Base-by-base conservation (phyloP, 2,888 invertebrate species). In the Helleia helle region DNA sequence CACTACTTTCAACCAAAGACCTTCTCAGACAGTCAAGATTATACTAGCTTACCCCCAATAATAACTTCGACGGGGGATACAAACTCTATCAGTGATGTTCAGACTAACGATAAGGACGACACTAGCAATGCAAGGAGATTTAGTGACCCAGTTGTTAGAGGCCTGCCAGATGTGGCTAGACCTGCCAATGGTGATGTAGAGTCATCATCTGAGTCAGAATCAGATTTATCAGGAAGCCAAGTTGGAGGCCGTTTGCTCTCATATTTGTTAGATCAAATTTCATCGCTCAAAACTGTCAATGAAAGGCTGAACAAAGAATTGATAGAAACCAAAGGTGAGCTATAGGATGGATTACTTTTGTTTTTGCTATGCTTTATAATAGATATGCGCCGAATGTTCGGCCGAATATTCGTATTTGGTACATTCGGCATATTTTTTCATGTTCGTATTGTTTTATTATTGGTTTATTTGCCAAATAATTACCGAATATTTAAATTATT, bases 281-380 rank as follows among this genome's bases (percentile, higher is more conserved):
- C 88, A 57, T 68, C 88, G 40, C 64, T 93, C 53, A 92, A 91
- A 62, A 89, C 91, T 54, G 87, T 88, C 42, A 93, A 93, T 71
- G 88, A 90, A 54, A 91, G 90, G 80, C 86, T 93, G 60, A 91
- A 88, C 58, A 89, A 90, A 64, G 93, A 93, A 64, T 85, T 93
- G 54, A 88, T 89, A 58, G 91, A 93, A 57, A 89, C 92, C 43
- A 90, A 89, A 86, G 89, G 91, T 84, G 83, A 72, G 67, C 42
- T 40, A n/a, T n/a, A n/a, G 25, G 27, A 13, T 22, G 7, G 22
- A 22, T 4, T 22, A 7, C 22, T 9, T 12, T 36, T n/a, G 25
- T 13, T 8, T 7, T n/a, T n/a, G n/a, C n/a, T n/a, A n/a, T n/a
- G n/a, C n/a, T n/a, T n/a, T n/a, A n/a, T n/a, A n/a, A n/a, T n/a